Percentiles rank a stretch among this genome's conserved stretches.
Evolutionary conservation across 2,797 vertebrate genomes (phyloP).

Genomic region (Periparus ater): DNA sequence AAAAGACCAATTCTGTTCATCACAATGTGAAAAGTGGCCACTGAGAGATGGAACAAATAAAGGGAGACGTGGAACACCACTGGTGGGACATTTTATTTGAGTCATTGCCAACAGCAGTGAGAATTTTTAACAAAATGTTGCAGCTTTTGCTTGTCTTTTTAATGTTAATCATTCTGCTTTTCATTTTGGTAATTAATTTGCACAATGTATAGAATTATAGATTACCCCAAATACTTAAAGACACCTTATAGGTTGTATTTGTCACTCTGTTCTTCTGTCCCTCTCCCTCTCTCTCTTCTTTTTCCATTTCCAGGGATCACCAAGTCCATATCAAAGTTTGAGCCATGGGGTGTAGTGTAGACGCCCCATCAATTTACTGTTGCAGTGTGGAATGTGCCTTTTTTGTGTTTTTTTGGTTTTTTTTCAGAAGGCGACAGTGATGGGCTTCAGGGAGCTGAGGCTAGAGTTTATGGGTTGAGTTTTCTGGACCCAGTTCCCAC

Average conservation of each 20-base stretch:
- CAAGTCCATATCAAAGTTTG: background rate
- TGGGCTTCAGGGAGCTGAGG: accelerated
- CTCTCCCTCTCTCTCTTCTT: background rate
- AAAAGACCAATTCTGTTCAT: background rate
- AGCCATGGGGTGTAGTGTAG: background rate
- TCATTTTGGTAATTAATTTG: background rate
- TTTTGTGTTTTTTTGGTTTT: no score
- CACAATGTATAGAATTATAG: background rate
- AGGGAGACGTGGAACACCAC: accelerated
- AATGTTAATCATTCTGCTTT: background rate
- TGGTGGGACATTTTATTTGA: background rate
- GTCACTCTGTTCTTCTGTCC: background rate
- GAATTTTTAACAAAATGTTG: background rate
- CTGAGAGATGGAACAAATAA: background rate
- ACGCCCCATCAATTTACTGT: background rate
- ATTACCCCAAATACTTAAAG: background rate
- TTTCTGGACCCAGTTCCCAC: background rate
- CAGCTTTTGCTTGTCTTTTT: background rate
- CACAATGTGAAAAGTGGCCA: accelerated
- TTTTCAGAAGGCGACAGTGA: accelerated
- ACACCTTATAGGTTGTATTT: background rate
- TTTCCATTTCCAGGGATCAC: background rate
- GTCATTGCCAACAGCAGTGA: background rate
- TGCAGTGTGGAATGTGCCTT: accelerated
- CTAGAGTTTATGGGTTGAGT: background rate